Conservation (phyloP, 2,797 vertebrate genomes). For the Aeoliscus strigatus region DNA sequence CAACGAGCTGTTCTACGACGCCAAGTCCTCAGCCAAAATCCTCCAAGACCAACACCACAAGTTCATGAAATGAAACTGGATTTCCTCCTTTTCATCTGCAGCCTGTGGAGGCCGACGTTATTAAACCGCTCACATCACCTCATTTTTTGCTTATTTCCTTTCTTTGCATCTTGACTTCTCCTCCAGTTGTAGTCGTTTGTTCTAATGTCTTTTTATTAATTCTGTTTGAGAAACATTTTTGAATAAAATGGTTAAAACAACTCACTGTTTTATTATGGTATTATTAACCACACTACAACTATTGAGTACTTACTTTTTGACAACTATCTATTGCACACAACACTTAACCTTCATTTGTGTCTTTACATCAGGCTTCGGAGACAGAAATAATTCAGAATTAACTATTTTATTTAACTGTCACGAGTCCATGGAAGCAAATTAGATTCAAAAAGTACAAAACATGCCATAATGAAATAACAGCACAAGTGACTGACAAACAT, state of each 20-base stretch:
- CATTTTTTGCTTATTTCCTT: slow-evolving; percentile 15
- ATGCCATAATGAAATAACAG: too few relatives aligned
- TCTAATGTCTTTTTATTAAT: slow-evolving; percentile 31
- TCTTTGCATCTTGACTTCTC: slow-evolving; percentile 5
- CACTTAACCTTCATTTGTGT: too few relatives aligned
- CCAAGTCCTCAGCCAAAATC: slow-evolving; percentile 97
- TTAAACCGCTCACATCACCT: slow-evolving; percentile 1
- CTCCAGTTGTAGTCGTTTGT: slow-evolving; percentile 29
- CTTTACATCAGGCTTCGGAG: too few relatives aligned
- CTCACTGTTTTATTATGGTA: not conserved
- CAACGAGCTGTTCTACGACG: slow-evolving; percentile 97
- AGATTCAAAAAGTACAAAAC: too few relatives aligned
- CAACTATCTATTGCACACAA: too few relatives aligned
- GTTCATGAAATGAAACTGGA: slow-evolving; percentile 87
- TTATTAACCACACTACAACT: too few relatives aligned
- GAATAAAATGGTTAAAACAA: slow-evolving; percentile 32
- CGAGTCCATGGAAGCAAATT: too few relatives aligned
- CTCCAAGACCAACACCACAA: slow-evolving; percentile 97
- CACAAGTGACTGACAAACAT: not conserved
- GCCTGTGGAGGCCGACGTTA: too few relatives aligned
- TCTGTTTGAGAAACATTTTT: slow-evolving; percentile 30
- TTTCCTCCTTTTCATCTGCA: not conserved
- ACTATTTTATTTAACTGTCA: too few relatives aligned
- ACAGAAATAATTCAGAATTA: too few relatives aligned
- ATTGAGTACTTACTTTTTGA: too few relatives aligned